Percentiles rank a stretch among this genome's conserved stretches.
Conservation (phyloP, 2,797 vertebrate genomes). For the Leptoclinus maculatus region DNA sequence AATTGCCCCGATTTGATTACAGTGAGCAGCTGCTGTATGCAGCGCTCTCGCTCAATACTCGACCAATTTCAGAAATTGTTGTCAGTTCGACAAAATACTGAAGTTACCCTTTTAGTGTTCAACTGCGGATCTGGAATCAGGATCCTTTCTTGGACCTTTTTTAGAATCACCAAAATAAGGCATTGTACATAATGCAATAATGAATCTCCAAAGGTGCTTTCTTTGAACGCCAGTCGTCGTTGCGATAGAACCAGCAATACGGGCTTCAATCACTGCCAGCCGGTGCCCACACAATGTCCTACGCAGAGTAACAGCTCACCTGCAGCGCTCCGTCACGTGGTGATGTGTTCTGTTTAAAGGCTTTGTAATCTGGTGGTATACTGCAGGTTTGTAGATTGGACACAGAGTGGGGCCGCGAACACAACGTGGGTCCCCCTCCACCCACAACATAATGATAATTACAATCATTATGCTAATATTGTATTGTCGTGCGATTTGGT, state of each 20-base stretch:
- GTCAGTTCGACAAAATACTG: not conserved
- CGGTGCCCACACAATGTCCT: conserved; percentile 8
- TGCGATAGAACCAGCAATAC: not conserved
- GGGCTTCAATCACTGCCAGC: conserved; percentile 6
- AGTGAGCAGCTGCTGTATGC: not conserved
- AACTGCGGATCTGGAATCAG: not conserved
- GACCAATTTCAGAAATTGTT: not conserved
- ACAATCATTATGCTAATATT: conserved; percentile 32
- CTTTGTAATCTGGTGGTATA: conserved; percentile 16
- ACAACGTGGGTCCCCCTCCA: not conserved
- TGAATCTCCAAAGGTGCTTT: conserved; percentile 2
- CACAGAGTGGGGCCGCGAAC: conserved; percentile 12
- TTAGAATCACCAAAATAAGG: not conserved
- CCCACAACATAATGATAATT: conserved; percentile 23
- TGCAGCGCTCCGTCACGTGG: conserved; percentile 27
- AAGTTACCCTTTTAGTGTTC: not conserved
- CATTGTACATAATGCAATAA: not conserved
- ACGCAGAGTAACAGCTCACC: conserved; percentile 28
- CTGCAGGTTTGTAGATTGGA: conserved; percentile 40
- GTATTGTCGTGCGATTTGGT: conserved; percentile 11
- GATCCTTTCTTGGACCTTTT: not conserved
- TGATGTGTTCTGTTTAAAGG: conserved; percentile 18
- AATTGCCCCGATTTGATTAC: not conserved
- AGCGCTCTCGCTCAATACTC: not conserved
- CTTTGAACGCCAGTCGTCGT: not conserved